Base-by-base conservation (phyloP, 2,113 vertebrate genomes). In the Calidris pygmaea region DNA sequence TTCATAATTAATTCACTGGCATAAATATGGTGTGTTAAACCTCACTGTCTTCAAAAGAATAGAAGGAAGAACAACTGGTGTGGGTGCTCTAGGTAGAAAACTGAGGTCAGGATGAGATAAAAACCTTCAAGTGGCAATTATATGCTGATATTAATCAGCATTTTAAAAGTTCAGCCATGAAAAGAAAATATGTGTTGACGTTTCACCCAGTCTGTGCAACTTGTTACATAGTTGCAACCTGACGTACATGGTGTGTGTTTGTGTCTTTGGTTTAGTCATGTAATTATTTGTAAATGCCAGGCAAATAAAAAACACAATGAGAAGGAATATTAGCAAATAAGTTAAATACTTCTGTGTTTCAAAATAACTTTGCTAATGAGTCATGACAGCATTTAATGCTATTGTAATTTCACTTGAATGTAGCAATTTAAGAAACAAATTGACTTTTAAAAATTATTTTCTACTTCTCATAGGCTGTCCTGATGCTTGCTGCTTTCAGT, bases 291-390 rank as follows among this genome's bases (percentile, higher is more conserved):
- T 7, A 89, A 85, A 85, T 68, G 43, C 18, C 70, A 85, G 48
- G 89, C 56, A 94, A 87, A 87, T 68, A 90, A 76, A 82, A 82
- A 88, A 3, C 18, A 62, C 59, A 59, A 53, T 72, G 85, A 62
- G 41, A 68, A 90, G 29, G 50, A 94, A 89, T 89, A 84, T 71
- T 86, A 90, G 45, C 53, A 92, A 95, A 80, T 74, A 94, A 71
- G 45, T 81, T 50, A 79, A 85, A 80, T 71, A 65, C 12, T 76
- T 88, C 1, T 43, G 1, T 72, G 45, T 82, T 92, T 75, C 45
- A 72, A 53, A 90, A 79, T 45, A 94, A 53, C 34, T 86, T 88
- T 71, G 19, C 32, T 90, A 77, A 74, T 84, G 68, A 86, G 13
- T 93, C 80, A 50, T 29, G 77, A 68, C 60, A 87, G 73, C 43